Evolutionary conservation across 1,140 invertebrate species (phyloP).

Genomic region (Drosophila tsacasi): DNA sequence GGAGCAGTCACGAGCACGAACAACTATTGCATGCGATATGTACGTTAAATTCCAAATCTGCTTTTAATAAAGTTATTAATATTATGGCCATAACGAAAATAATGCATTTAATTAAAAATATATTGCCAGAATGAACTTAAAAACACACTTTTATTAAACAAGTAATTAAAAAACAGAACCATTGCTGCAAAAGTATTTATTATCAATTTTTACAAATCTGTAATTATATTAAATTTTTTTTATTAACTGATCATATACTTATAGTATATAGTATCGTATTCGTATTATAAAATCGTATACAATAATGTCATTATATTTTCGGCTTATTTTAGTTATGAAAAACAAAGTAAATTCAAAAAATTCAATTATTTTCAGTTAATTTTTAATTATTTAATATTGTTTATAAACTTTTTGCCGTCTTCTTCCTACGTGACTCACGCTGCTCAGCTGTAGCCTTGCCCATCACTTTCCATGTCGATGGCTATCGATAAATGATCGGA

Average conservation of each 20-base stretch:
- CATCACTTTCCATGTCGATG: not conserved
- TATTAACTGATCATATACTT: not conserved
- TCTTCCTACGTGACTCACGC: not conserved
- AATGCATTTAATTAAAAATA: not conserved
- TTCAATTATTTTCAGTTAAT: too few species aligned
- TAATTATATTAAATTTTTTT: not conserved
- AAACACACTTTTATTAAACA: not conserved
- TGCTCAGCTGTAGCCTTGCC: not conserved
- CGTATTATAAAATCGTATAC: too few species aligned
- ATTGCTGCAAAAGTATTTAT: not conserved
- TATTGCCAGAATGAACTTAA: not conserved
- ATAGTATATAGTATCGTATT: too few species aligned
- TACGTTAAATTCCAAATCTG: not conserved
- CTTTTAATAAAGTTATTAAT: too few species aligned
- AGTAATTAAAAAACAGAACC: not conserved
- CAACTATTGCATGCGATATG: not conserved
- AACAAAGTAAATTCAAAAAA: too few species aligned
- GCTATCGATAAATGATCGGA: constrained; percentile 6
- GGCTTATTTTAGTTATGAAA: not conserved
- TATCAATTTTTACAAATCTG: not conserved
- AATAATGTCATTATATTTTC: not conserved
- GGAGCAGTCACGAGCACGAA: not conserved
- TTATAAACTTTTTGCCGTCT: too few species aligned
- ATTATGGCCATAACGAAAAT: too few species aligned
- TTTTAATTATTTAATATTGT: too few species aligned